Evolutionary conservation across 1,140 invertebrate species (phyloP).

Genomic region (Littorina saxatilis): DNA sequence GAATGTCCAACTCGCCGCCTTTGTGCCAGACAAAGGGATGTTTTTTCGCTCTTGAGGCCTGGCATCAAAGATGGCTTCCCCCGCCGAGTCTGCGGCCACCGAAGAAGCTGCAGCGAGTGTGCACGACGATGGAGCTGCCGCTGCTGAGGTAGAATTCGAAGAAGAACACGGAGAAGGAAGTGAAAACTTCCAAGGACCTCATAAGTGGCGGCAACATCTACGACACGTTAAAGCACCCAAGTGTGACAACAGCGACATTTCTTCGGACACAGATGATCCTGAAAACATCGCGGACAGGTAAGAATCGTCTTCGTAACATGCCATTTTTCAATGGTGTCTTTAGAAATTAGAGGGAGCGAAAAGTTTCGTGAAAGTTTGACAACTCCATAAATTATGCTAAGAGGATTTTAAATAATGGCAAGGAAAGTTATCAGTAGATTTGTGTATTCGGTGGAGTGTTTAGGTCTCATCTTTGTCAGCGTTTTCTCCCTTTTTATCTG

Average conservation of each 20-base stretch:
- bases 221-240: slow-evolving; percentile 51
- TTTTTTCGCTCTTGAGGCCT: slow-evolving; percentile 40
- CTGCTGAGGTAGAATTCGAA: slow-evolving; percentile 37
- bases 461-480: no score
- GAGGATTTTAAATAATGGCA: no score
- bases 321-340: no score
- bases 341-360: no score
- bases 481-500: no score
- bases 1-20: slow-evolving; percentile 41
- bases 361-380: no score
- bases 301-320: no score
- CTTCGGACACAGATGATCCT: slow-evolving; percentile 20
- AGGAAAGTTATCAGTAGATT: no score
- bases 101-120: slow-evolving; percentile 19
- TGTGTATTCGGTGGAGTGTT: no score
- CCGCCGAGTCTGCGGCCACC: slow-evolving; percentile 30
- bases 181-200: slow-evolving; percentile 58
- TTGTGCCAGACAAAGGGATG: slow-evolving; percentile 49
- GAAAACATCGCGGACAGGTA: slow-evolving; percentile 38
- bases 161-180: slow-evolving; percentile 45
- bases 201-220: slow-evolving; percentile 58
- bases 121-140: slow-evolving; percentile 14
- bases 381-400: no score
- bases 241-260: slow-evolving; percentile 30
- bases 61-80: slow-evolving; percentile 50